A percentile compares a stretch with the other conserved stretches of the same genome.
Conservation (phyloP, 2,888 invertebrate genomes). For the Rhopalosiphum nymphaeae region DNA sequence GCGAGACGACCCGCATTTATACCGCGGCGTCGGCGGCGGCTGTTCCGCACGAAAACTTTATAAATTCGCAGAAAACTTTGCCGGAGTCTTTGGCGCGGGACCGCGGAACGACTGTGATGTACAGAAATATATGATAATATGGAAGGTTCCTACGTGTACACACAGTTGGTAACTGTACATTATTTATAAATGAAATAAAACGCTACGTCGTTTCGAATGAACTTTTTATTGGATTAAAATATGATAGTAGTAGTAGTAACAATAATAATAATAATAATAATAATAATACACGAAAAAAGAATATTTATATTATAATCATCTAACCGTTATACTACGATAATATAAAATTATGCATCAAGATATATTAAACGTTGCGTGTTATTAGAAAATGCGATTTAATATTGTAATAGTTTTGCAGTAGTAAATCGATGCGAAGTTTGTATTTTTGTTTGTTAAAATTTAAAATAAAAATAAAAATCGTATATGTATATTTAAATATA, state of each 20-base stretch:
- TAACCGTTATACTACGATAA: conserved; percentile 12
- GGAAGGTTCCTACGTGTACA: no score
- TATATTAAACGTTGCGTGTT: conserved; percentile 8
- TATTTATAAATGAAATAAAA: background rate
- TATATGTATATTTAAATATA: background rate
- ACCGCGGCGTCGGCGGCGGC: background rate
- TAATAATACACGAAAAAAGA: background rate
- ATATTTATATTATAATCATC: background rate
- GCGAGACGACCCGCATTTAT: background rate
- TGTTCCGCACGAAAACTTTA: conserved; percentile 9
- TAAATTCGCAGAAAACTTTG: background rate
- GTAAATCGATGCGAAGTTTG: background rate
- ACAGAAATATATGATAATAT: background rate
- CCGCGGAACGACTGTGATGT: background rate
- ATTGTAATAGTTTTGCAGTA: background rate
- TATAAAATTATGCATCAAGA: background rate
- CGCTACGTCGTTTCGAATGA: background rate
- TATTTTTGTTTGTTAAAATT: conserved; percentile 6
- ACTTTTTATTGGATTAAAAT: conserved; percentile 39
- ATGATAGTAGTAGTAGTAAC: background rate
- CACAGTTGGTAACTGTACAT: background rate
- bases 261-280: background rate
- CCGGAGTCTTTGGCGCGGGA: background rate
- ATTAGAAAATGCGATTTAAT: background rate
- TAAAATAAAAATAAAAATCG: background rate